These are phyloP conservation scores for Smutsia temminckii DNA, from an alignment of 2,797 vertebrate genomes.

Conservation along the genomic window DNA sequence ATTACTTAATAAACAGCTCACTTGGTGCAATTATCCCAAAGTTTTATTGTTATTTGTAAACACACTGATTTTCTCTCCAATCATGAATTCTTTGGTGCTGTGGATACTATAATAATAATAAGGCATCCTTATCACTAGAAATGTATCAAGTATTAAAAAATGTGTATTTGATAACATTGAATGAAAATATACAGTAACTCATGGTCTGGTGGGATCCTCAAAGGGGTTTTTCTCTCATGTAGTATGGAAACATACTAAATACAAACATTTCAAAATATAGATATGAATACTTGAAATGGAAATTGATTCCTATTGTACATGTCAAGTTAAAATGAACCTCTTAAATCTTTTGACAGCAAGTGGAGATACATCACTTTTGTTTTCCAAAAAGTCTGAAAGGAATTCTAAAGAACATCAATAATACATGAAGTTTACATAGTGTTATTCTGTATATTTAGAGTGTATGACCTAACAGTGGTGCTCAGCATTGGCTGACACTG, in stretches of 20 bases:
- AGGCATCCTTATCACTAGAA: background rate
- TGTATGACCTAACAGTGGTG: constrained; percentile 35
- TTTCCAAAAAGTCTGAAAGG: background rate
- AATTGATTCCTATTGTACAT: background rate
- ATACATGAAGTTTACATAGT: background rate
- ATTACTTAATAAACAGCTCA: background rate
- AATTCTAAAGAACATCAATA: background rate
- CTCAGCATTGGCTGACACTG: background rate
- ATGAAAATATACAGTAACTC: background rate
- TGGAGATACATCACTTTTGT: background rate
- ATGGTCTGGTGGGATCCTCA: background rate
- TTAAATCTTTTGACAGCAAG: background rate
- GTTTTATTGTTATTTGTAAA: background rate
- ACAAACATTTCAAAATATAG: background rate
- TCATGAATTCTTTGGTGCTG: background rate
- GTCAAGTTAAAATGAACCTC: background rate
- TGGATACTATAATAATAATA: background rate
- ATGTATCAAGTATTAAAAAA: background rate
- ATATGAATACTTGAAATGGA: background rate
- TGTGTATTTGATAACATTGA: background rate
- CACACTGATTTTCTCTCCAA: background rate
- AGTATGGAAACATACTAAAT: background rate
- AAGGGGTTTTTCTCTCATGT: background rate
- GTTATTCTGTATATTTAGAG: constrained; percentile 6
- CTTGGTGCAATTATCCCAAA: background rate